Base-by-base conservation (phyloP, 2,888 invertebrate species). In the Trichopria drosophilae region DNA sequence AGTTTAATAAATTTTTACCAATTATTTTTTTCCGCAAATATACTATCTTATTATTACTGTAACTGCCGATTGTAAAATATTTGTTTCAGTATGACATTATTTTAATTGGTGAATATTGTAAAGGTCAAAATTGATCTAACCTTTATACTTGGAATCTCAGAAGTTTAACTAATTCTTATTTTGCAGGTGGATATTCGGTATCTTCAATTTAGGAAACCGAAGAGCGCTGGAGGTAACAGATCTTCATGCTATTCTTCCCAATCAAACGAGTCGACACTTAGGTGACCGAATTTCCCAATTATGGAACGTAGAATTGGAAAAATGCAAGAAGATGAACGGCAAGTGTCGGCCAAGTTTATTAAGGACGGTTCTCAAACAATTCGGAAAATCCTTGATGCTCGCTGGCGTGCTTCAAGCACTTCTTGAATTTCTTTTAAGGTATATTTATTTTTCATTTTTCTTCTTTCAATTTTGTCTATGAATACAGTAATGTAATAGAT, bases 151-250 rank as follows among this genome's bases (percentile, higher is more conserved):
- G n/a, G n/a, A n/a, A n/a, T n/a, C n/a, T n/a, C n/a, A 6, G 20
- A 10, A 43, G 23, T 37, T 35, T 12, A 35, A 35, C 34, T 2
- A 22, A 18, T 45, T 34, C 32, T 7, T 45, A 49, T 45, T 58
- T 76, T 79, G 37, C 69, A 86, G 87, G 72, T 93, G 90, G 84
- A 84, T 88, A 50, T 78, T 86, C 62, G 86, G 86, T 4, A 78
- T 87, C 62, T 91, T 91, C 75, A 81, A 81, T 55, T 81, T 83
- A 66, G 92, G 92, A 0, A 83, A 83, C 61, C 81, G 80, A 54
- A 82, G 86, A 62, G 87, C 86, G 40, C 73, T 93, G 32, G 86
- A 87, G 61, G 82, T 86, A 42, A 77, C 80, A 23, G 93, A 93
- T 73, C 78, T 93, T 42, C 86, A 85, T 66, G 83, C 84, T 55